phyloP scores from a whole-genome alignment of 2,113 vertebrate species.

The Mormoops blainvillei region DNA sequence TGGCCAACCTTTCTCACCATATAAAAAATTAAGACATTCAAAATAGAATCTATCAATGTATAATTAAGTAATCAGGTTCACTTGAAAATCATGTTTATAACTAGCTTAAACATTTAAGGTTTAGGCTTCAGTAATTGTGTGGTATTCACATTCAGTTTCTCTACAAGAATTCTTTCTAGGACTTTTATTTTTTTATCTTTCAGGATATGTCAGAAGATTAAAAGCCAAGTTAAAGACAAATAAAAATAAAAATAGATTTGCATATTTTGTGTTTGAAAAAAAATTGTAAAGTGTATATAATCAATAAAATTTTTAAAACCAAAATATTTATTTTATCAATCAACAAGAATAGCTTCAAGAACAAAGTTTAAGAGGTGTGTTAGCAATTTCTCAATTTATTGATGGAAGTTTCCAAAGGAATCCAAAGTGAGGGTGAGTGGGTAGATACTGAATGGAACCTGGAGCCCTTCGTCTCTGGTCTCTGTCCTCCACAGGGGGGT shows the following conservation, averaged over 20 bases:
- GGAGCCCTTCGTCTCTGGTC: background rate
- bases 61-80: background rate
- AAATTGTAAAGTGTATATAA: background rate
- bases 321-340: background rate
- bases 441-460: accelerated
- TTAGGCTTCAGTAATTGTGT: background rate
- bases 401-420: background rate
- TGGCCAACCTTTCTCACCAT: background rate
- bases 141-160: background rate
- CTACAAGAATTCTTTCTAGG: background rate
- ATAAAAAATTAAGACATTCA: background rate
- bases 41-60: background rate
- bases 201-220: background rate
- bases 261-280: background rate
- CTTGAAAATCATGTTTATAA: background rate
- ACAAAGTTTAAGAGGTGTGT: background rate
- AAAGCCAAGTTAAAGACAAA: background rate
- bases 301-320: background rate
- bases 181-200: background rate
- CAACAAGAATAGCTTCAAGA: background rate
- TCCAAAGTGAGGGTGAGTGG: background rate
- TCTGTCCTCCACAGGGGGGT: background rate
- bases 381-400: background rate
- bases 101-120: background rate
- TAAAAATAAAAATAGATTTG: background rate